Evolutionary conservation across 2,888 invertebrate genomes (phyloP).

Genomic region (Eupsilia transversa): DNA sequence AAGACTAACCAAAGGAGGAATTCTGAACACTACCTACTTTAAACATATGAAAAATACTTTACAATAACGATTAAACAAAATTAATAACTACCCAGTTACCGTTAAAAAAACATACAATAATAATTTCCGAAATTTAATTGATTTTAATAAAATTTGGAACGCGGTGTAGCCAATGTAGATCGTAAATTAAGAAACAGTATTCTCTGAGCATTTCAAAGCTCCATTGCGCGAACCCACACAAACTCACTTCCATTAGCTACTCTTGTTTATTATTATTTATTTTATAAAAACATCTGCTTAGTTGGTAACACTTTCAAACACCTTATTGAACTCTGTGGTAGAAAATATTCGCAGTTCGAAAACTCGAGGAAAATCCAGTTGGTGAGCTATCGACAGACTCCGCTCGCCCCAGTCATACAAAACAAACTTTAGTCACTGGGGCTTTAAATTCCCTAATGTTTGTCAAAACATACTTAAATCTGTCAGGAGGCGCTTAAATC

Average conservation of each 20-base stretch:
- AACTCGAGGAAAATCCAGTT: conserved; percentile 78
- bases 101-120: not conserved
- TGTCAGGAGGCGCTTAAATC: conserved; percentile 89
- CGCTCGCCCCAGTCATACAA: conserved; percentile 72
- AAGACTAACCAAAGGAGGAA: not conserved
- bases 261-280: conserved; percentile 23
- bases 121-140: conserved; percentile 32
- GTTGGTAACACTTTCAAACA: conserved; percentile 45
- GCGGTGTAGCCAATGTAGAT: conserved; percentile 32
- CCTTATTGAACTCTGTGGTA: conserved; percentile 39
- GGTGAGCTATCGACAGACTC: conserved; percentile 75
- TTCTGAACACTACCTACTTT: not conserved
- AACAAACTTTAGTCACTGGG: conserved; percentile 85
- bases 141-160: conserved; percentile 38
- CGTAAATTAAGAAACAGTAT: conserved; percentile 50
- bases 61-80: conserved; percentile 14
- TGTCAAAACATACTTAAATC: conserved; percentile 88
- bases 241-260: conserved; percentile 26
- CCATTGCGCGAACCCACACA: conserved; percentile 17
- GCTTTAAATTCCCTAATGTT: conserved; percentile 88
- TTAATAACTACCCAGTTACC: not conserved
- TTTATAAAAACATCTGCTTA: conserved; percentile 26
- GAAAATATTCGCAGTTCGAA: conserved; percentile 69
- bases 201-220: conserved; percentile 39
- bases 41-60: conserved; percentile 1